phyloP scores from a whole-genome alignment of 2,888 invertebrate species.

The Phoronis australis region DNA sequence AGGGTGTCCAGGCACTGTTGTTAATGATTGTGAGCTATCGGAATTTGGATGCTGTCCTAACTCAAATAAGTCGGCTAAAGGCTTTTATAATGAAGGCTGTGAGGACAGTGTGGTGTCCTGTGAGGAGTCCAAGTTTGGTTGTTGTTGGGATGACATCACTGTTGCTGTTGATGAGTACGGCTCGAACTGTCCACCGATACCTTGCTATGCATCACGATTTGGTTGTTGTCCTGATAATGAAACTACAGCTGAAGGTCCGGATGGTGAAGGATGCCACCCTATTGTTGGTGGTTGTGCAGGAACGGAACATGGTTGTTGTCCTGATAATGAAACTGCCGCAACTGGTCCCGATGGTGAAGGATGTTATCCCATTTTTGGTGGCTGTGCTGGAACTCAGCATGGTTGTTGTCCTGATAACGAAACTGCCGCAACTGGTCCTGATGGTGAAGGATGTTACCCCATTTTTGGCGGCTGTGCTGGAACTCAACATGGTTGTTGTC shows the following conservation, averaged over 20 bases:
- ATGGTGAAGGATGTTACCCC: constrained; percentile 69
- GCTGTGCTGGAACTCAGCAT: constrained; percentile 51
- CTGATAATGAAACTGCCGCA: constrained; percentile 74
- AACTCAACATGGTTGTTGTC: constrained; percentile 62
- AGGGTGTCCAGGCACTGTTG: constrained; percentile 70
- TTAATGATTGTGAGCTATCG: constrained; percentile 15
- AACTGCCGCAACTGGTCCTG: constrained; percentile 55
- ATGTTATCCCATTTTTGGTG: constrained; percentile 7
- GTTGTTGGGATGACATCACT: constrained; percentile 68
- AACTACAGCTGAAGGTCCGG: constrained; percentile 55
- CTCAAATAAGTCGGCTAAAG: constrained; percentile 76
- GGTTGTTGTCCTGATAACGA: constrained; percentile 58
- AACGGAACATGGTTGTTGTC: constrained; percentile 62
- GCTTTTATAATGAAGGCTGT: constrained; percentile 66
- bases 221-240: constrained; percentile 58
- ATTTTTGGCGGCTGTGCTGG: background rate
- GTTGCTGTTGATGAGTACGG: too few relatives aligned
- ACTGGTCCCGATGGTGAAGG: constrained; percentile 68
- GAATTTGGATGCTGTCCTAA: constrained; percentile 84
- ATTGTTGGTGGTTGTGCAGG: background rate
- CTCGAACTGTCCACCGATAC: too few relatives aligned
- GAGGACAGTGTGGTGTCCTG: too few relatives aligned
- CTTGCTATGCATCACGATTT: constrained; percentile 24
- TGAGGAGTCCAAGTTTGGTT: constrained; percentile 63
- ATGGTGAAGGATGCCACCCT: constrained; percentile 69